Conservation (phyloP, 2,888 invertebrate species). For the Anodontia alba region DNA sequence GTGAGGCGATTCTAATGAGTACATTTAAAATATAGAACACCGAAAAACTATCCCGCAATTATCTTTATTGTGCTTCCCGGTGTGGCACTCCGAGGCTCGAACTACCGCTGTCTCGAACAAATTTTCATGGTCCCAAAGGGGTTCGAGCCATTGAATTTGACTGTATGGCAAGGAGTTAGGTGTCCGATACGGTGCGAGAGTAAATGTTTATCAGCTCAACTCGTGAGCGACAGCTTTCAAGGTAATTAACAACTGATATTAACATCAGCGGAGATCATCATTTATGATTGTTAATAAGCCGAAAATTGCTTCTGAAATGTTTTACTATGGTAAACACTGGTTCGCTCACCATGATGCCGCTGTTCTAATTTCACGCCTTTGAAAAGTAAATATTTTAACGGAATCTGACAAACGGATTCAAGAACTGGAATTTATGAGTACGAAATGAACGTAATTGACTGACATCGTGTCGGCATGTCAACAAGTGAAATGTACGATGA, state of each 20-base stretch:
- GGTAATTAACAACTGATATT: conserved; percentile 6
- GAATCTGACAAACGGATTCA: conserved; percentile 28
- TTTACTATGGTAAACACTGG: neutral
- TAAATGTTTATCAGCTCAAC: too few relatives aligned
- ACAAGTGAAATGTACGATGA: too few relatives aligned
- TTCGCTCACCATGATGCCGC: conserved; percentile 8
- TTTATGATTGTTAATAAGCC: conserved; percentile 20
- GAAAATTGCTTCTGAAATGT: conserved; percentile 17
- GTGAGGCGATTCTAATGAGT: too few relatives aligned
- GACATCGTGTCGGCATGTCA: neutral
- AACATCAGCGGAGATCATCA: conserved; percentile 1
- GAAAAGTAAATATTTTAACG: conserved; percentile 58
- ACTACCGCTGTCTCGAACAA: too few relatives aligned
- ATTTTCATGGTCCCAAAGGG: too few relatives aligned
- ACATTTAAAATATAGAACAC: too few relatives aligned
- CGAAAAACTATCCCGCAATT: too few relatives aligned
- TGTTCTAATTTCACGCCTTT: conserved; percentile 50
- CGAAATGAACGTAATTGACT: neutral
- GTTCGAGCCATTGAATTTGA: too few relatives aligned
- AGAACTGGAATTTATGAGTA: neutral
- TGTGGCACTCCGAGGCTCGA: too few relatives aligned
- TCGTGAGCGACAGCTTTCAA: neutral
- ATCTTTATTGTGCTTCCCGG: too few relatives aligned
- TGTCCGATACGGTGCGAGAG: too few relatives aligned
- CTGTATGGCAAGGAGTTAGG: too few relatives aligned